A percentile compares a stretch with the other conserved stretches of the same genome.
phyloP scores from a whole-genome alignment of 2,113 vertebrate species.

The Heteronetta atricapilla region DNA sequence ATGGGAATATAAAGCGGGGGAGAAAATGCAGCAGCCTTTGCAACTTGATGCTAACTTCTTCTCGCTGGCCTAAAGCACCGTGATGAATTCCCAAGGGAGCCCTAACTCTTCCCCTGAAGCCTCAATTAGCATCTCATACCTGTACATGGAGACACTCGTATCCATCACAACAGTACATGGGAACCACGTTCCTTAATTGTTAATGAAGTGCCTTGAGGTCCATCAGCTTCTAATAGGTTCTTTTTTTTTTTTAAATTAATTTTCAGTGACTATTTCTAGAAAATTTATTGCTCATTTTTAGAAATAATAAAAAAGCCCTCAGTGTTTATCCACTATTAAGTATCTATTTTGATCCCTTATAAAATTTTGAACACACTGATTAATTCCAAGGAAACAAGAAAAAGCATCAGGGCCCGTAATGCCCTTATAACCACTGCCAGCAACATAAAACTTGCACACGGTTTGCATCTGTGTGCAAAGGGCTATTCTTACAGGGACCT shows the following conservation, averaged over 20 bases:
- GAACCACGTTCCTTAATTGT: not conserved
- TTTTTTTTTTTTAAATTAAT: not conserved
- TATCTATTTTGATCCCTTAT: not conserved
- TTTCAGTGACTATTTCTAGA: not conserved
- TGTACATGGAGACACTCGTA: not conserved
- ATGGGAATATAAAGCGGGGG: not conserved
- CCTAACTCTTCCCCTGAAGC: not conserved
- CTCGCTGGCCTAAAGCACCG: not conserved
- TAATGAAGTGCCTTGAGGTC: conserved; percentile 37
- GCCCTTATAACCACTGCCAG: not conserved
- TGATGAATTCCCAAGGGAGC: not conserved
- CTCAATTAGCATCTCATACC: conserved; percentile 37
- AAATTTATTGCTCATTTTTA: conserved; percentile 21
- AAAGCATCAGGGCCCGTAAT: not conserved
- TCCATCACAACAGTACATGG: not conserved
- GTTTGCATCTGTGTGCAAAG: not conserved
- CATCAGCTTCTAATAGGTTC: conserved; percentile 19
- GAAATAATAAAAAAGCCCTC: not conserved
- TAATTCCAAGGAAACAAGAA: not conserved
- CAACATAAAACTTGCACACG: not conserved
- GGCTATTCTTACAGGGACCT: not conserved
- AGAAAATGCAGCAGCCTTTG: not conserved
- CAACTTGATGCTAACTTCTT: not conserved
- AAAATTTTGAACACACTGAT: not conserved
- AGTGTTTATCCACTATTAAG: conserved; percentile 2